Base-by-base conservation (phyloP, 1,140 invertebrate genomes). In the Drosophila neocordata region DNA sequence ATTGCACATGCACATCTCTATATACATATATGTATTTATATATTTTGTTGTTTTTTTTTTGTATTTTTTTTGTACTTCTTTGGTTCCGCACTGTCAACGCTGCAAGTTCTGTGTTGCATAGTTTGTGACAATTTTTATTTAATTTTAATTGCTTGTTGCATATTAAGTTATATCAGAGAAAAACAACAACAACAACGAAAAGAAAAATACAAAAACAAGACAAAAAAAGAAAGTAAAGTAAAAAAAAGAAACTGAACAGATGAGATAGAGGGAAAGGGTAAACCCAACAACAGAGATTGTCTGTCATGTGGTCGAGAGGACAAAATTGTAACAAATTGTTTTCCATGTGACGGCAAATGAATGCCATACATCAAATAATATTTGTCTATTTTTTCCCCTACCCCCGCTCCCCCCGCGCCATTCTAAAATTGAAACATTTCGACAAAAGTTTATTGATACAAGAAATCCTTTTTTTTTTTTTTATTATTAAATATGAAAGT, bases 121-220 rank as follows among this genome's bases (percentile, higher is more conserved):
- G 81, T 74, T 87, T 85, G 77, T 87, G 74, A 81, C 82, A 74
- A 81, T 81, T 85, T 85, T 84, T 85, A 85, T 87, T 74, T 85
- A 77, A 85, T 81, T 85, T 85, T 85, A 85, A 87, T 85, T 85
- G 81, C 81, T 82, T 81, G 82, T 75, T 87, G 82, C 76, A 72
- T 87, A 85, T 85, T 87, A 81, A 75, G 78, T 82, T 87, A 81
- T 87, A 82, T 76, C 58, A 12, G 65, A 76, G 73, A 55, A 59
- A 64, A 69, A 76, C 34, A 77, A 55, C 65, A 77, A 37, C 61
- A 69, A 22, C 18, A 22, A n/a, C 1, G 1, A 34, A 2, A 15
- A 38, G 0, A 22, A 59, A 34, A 48, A n/a, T n/a, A n/a, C n/a
- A n/a, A n/a, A n/a, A n/a, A n/a, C n/a, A 13, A 15, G 8, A 1